Conservation (phyloP, 1,140 invertebrate genomes). For the Hyphantria cunea region DNA sequence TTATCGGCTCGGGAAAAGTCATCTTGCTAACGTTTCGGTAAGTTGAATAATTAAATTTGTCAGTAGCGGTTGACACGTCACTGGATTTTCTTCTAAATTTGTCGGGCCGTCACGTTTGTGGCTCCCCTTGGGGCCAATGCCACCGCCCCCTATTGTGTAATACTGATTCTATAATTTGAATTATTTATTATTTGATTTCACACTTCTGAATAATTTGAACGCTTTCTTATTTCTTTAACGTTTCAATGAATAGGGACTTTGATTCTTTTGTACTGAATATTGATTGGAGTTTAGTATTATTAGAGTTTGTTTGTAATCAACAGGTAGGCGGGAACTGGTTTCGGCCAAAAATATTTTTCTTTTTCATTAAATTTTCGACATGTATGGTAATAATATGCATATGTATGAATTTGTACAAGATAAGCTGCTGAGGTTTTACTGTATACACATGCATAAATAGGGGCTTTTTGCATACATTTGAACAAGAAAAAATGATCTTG, state of each 20-base stretch:
- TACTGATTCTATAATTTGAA: constrained; percentile 76
- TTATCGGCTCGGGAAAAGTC: constrained; percentile 77
- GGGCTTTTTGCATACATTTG: too few relatives aligned
- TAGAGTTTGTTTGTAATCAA: constrained; percentile 4
- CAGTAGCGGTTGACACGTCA: constrained; percentile 72
- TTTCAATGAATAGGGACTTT: constrained; percentile 14
- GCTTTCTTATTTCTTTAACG: constrained; percentile 21
- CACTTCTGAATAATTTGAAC: constrained; percentile 44
- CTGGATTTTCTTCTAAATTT: constrained; percentile 73
- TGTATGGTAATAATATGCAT: too few relatives aligned
- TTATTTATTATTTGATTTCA: constrained; percentile 79
- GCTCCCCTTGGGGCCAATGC: constrained; percentile 32
- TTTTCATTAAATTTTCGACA: too few relatives aligned
- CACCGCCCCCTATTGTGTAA: constrained; percentile 65
- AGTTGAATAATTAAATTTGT: constrained; percentile 81
- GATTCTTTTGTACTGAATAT: constrained; percentile 21
- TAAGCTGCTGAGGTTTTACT: too few relatives aligned
- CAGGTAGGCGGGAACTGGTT: background rate
- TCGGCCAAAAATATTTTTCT: too few relatives aligned
- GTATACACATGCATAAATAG: too few relatives aligned
- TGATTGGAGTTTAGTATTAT: constrained; percentile 12
- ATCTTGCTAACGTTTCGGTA: constrained; percentile 79
- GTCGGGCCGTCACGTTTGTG: constrained; percentile 64
- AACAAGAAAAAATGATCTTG: too few relatives aligned
- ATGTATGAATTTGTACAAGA: too few relatives aligned